A percentile compares a stretch with the other conserved stretches of the same genome.
These are phyloP conservation scores for Dufourea novaeangliae DNA, from an alignment of 1,140 invertebrate genomes.

Conservation along the genomic window DNA sequence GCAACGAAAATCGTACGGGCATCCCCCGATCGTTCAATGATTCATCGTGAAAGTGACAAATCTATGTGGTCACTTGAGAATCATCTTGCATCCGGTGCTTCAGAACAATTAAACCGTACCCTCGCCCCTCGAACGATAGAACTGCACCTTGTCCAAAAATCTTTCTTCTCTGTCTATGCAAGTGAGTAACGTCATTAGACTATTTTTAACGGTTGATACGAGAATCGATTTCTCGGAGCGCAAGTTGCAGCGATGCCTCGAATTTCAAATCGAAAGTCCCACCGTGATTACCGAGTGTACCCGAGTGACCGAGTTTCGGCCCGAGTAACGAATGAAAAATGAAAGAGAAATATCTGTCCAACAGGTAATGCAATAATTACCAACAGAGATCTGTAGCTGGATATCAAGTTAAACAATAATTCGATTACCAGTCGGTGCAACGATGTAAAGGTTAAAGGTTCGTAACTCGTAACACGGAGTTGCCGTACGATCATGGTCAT, in stretches of 20 bases:
- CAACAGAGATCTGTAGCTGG: neutral
- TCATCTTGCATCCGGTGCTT: no score
- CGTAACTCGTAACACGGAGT: neutral
- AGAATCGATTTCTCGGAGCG: conserved; percentile 9
- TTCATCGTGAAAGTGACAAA: no score
- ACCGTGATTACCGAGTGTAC: neutral
- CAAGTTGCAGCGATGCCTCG: neutral
- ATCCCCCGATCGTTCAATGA: no score
- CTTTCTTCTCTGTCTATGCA: neutral
- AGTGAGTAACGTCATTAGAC: neutral
- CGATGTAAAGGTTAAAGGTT: no score
- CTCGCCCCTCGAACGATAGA: no score
- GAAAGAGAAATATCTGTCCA: neutral
- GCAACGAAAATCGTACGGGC: no score
- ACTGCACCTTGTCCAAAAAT: neutral
- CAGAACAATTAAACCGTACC: no score
- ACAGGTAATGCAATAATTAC: neutral
- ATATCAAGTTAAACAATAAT: neutral
- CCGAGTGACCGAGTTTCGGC: neutral
- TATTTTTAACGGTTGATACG: conserved; percentile 17
- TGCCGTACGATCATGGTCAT: no score
- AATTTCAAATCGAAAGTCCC: neutral
- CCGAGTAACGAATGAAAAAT: neutral
- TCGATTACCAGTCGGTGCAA: neutral
- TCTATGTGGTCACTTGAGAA: no score